phyloP scores from a whole-genome alignment of 35 echinoderm and acorn worm genomes.

The Diadema setosum region DNA sequence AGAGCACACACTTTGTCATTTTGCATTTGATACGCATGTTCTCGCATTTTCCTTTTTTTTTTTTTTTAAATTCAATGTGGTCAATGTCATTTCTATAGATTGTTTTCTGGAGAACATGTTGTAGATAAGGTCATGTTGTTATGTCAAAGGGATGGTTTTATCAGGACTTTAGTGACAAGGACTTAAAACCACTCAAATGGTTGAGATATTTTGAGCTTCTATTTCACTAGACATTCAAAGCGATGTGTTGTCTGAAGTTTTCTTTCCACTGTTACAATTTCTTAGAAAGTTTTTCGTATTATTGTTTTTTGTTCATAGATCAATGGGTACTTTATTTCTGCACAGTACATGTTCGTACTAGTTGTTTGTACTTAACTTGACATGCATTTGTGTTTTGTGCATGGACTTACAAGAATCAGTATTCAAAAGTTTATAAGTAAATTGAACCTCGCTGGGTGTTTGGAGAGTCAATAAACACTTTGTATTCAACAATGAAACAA shows the following conservation, averaged over 20 bases:
- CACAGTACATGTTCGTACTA: conserved; percentile 2
- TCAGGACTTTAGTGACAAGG: not conserved
- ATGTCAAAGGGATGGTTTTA: too few relatives aligned
- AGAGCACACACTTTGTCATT: too few relatives aligned
- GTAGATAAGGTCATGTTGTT: too few relatives aligned
- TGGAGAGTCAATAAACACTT: not conserved
- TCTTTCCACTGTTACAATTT: not conserved
- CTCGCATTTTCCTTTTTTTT: too few relatives aligned
- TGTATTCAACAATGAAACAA: too few relatives aligned
- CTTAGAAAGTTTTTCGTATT: too few relatives aligned
- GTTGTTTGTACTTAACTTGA: not conserved
- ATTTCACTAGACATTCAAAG: not conserved
- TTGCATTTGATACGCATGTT: too few relatives aligned
- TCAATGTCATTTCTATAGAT: too few relatives aligned
- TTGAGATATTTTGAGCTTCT: not conserved
- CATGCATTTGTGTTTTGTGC: not conserved
- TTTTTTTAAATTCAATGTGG: too few relatives aligned
- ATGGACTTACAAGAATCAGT: not conserved
- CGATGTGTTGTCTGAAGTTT: too few relatives aligned
- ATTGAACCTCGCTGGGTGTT: not conserved
- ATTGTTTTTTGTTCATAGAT: not conserved
- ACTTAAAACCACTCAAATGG: not conserved
- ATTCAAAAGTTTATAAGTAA: not conserved
- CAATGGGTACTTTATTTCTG: not conserved
- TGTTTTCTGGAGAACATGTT: too few relatives aligned